Evolutionary conservation across 1,140 invertebrate genomes (phyloP), one percentile per base, ranked within the genome.

Genomic region (Druon quercuslanigerum): DNA sequence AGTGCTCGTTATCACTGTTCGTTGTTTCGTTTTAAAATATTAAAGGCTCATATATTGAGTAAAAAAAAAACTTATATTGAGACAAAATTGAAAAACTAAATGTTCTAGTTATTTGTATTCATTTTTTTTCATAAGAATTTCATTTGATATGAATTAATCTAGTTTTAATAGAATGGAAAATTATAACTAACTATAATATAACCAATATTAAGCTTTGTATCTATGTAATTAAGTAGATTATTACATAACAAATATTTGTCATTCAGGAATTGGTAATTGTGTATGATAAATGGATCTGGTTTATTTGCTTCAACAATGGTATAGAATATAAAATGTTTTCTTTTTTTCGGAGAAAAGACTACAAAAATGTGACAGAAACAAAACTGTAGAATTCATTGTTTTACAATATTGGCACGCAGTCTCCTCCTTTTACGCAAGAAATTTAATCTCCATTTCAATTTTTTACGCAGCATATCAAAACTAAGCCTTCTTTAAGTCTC

Each of bases 251-350:
- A 57, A 66, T 40, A 66, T 46, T 33, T 40, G 46, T 40, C 60
- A 33, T 33, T 46, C 4, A 25, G 33, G 13, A n/a, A 40, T 66
- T 66, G n/a, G 46, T 66, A 14, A 66, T 16, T 40, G 60, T 66
- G 60, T 40, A 66, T 66, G 20, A 66, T 66, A 66, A 66, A 66
- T 66, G 60, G 60, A n/a, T 66, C 60, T 66, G 60, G 60, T 66
- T 66, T 66, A 66, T 66, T 66, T 46, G 40, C 14, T 40, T 66
- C 16, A 66, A 66, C 60, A 66, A 33, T 16, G 40, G 33, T 16
- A 66, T 66, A 66, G 60, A 46, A 40, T 66, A 66, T 66, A 66
- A 66, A 66, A 40, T 40, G 60, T 40, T 66, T 46, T 66, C 60
- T 66, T 66, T 25, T 66, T 66, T 66, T 66, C 60, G 33, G 60